phyloP scores from a whole-genome alignment of 2,113 vertebrate species.

The Chaetorhynchus papuensis region DNA sequence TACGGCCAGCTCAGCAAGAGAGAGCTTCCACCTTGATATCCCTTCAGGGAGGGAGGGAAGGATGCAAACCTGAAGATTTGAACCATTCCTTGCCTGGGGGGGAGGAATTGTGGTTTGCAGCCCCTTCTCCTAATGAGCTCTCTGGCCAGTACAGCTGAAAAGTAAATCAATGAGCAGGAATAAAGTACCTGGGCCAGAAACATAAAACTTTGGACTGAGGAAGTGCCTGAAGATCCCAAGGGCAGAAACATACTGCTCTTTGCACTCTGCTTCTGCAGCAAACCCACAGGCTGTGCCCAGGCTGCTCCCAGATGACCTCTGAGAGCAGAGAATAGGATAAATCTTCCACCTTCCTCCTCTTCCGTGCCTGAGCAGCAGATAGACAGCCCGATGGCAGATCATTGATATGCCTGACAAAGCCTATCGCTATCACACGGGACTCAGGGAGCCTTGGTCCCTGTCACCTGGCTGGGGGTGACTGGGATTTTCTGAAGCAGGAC shows the following conservation, averaged over 20 bases:
- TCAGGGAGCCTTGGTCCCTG: background rate
- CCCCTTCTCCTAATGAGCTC: background rate
- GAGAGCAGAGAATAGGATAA: background rate
- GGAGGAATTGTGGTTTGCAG: background rate
- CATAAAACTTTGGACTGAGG: background rate
- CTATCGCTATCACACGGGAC: fast-evolving
- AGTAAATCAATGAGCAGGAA: background rate
- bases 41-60: background rate
- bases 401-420: fast-evolving
- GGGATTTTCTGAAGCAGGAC: background rate
- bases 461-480: background rate
- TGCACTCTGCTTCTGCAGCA: background rate
- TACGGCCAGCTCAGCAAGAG: background rate
- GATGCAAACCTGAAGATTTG: background rate
- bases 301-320: background rate
- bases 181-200: background rate
- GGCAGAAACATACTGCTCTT: background rate
- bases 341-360: background rate
- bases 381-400: background rate
- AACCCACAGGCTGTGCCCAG: background rate
- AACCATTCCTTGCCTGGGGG: background rate
- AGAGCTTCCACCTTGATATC: background rate
- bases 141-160: background rate
- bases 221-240: background rate
- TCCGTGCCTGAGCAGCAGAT: background rate